Percentiles rank a stretch among this genome's conserved stretches.
These are phyloP conservation scores for Coendou prehensilis DNA, from an alignment of 2,797 vertebrate species.

Conservation along the genomic window DNA sequence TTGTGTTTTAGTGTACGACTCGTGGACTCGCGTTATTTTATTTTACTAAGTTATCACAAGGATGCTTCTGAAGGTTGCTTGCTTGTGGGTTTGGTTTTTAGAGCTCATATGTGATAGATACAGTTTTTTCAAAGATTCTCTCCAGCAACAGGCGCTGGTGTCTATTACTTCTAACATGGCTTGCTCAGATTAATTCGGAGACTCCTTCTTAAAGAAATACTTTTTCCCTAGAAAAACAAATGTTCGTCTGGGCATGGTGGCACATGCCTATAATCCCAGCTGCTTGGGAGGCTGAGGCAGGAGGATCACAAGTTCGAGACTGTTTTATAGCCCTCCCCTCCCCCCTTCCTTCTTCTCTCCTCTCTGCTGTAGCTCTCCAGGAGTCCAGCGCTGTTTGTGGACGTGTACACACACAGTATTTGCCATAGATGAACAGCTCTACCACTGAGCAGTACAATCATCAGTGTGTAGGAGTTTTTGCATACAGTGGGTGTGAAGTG, in stretches of 20 bases:
- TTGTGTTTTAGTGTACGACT: neutral
- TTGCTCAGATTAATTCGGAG: neutral
- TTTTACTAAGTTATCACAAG: neutral
- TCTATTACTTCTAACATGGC: neutral
- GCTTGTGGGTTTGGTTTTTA: neutral
- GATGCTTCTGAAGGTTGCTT: neutral
- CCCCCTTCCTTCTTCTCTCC: neutral
- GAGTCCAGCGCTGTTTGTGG: neutral
- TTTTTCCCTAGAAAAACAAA: neutral
- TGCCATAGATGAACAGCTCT: neutral
- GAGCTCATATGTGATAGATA: neutral
- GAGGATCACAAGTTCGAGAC: neutral
- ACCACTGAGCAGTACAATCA: neutral
- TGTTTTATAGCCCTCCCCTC: neutral
- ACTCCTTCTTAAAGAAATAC: neutral
- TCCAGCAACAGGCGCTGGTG: neutral
- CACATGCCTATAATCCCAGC: neutral
- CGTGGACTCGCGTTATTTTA: neutral
- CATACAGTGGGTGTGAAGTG: neutral
- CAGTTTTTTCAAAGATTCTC: neutral
- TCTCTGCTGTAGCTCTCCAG: neutral
- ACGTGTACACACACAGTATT: rapidly evolving
- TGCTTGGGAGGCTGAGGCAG: neutral
- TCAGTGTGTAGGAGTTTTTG: neutral
- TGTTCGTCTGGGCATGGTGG: neutral